phyloP scores from a whole-genome alignment of 2,113 vertebrate genomes.

The Benitochromis conjunctus region DNA sequence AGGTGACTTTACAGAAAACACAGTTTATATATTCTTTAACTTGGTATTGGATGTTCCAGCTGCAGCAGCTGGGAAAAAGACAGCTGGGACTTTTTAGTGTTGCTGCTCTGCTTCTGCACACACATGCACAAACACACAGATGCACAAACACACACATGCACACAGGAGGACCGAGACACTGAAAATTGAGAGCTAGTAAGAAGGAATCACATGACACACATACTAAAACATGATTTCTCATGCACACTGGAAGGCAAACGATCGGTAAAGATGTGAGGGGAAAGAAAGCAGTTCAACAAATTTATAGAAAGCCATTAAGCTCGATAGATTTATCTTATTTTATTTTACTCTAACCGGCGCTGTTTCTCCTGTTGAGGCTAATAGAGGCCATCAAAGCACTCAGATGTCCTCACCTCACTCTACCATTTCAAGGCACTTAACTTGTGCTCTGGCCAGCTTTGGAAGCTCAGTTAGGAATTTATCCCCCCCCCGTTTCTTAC shows the following conservation, averaged over 20 bases:
- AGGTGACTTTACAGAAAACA: background rate
- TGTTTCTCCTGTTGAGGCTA: background rate
- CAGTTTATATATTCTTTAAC: background rate
- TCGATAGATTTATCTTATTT: background rate
- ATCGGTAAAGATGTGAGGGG: constrained; percentile 8
- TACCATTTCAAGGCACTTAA: background rate
- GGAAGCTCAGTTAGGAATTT: constrained; percentile 15
- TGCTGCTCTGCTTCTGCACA: background rate
- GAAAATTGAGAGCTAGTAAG: constrained; percentile 25
- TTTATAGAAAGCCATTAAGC: constrained; percentile 16
- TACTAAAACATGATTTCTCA: constrained; percentile 20
- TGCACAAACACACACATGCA: background rate
- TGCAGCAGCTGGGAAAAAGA: constrained; percentile 30
- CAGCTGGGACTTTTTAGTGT: constrained; percentile 35
- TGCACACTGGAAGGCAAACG: background rate
- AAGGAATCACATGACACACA: constrained; percentile 10
- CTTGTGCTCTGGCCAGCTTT: background rate
- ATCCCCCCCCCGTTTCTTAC: background rate
- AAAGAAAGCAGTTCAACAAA: constrained; percentile 16
- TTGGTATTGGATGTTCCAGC: background rate
- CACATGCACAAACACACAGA: background rate
- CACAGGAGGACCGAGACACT: background rate
- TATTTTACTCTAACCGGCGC: background rate
- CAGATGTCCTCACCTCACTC: background rate
- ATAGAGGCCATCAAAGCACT: constrained; percentile 8